Evolutionary conservation across 2,113 vertebrate genomes (phyloP).

Genomic region (Condylura cristata): DNA sequence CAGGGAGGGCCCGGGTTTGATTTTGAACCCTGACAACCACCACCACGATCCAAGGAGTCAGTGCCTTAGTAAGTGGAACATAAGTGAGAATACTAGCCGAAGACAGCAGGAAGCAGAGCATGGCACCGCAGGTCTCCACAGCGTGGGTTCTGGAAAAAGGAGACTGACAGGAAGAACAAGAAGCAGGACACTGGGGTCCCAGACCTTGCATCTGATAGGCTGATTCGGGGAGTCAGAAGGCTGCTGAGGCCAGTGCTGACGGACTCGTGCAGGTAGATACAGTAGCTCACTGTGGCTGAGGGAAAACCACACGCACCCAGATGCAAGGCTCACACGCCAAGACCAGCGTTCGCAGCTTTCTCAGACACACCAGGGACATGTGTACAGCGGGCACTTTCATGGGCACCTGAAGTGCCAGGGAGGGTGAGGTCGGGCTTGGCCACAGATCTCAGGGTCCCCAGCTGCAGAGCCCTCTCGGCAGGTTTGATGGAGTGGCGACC

Average conservation of each 20-base stretch:
- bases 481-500: background rate
- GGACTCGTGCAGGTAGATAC: background rate
- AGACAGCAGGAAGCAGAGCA: background rate
- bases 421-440: too few relatives aligned
- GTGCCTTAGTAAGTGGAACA: background rate
- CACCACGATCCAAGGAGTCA: background rate
- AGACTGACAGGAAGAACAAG: background rate
- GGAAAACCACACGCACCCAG: background rate
- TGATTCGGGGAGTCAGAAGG: background rate
- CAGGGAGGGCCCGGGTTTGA: too few relatives aligned
- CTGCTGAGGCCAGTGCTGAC: rapidly evolving
- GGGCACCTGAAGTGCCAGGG: too few relatives aligned
- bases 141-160: background rate
- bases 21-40: too few relatives aligned
- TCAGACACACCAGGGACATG: background rate
- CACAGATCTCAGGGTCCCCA: background rate
- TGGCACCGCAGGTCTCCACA: rapidly evolving
- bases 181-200: background rate
- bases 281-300: background rate
- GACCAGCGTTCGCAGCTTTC: background rate
- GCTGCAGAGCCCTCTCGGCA: background rate
- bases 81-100: background rate
- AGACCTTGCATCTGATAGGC: background rate
- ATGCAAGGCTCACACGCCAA: background rate
- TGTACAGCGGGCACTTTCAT: rapidly evolving